A percentile compares a stretch with the other conserved stretches of the same genome.
Conservation (phyloP, 2,113 vertebrate genomes). For the Datnioides undecimradiatus region DNA sequence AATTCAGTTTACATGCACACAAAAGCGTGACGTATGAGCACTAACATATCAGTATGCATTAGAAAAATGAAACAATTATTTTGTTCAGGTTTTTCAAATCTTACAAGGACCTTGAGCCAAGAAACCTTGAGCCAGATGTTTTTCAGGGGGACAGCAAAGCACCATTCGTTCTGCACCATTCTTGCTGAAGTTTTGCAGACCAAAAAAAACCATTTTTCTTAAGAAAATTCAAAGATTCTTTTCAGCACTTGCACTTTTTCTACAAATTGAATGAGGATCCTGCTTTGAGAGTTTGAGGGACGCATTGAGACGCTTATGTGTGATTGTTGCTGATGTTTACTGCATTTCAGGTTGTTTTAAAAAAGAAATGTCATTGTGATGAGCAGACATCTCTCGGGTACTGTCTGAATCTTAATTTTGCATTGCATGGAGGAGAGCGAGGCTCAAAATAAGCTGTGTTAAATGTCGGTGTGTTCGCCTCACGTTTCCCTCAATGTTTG, state of each 20-base stretch:
- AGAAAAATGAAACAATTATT: background rate
- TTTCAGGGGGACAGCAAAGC: no score
- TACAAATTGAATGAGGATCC: background rate
- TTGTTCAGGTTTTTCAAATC: background rate
- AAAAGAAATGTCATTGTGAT: background rate
- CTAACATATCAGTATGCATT: background rate
- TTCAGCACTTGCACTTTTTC: slow-evolving; percentile 42
- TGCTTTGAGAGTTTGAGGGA: background rate
- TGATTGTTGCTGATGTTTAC: background rate
- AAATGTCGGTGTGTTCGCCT: no score
- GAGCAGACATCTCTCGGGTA: background rate
- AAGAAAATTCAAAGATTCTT: background rate
- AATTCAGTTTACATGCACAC: background rate
- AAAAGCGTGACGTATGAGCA: background rate
- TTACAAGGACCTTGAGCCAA: background rate
- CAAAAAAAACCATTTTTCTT: background rate
- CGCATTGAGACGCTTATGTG: background rate
- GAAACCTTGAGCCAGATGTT: background rate
- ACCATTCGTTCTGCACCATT: no score
- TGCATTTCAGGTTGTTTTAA: background rate
- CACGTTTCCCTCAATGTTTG: no score
- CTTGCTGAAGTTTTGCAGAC: background rate
- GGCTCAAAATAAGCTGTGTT: no score
- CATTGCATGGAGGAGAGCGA: no score
- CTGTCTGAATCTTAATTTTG: background rate